Conservation (phyloP, 2,888 invertebrate species). For the Coleophora flavipennella region DNA sequence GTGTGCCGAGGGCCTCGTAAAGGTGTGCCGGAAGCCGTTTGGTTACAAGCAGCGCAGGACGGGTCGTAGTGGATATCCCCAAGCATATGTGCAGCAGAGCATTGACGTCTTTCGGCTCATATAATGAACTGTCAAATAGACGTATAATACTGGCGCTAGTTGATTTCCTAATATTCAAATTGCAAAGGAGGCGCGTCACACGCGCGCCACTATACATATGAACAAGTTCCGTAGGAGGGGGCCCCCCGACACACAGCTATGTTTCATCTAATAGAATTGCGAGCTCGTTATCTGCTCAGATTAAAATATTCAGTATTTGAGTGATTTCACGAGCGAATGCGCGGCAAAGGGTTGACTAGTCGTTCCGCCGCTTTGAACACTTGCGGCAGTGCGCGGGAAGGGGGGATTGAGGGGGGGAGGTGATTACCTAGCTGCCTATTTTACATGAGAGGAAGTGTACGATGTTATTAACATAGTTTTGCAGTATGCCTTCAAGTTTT, state of each 20-base stretch:
- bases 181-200: no score
- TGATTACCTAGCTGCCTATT: slow-evolving; percentile 43
- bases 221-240: background rate
- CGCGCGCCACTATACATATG: no score
- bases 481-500: slow-evolving; percentile 11
- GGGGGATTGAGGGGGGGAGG: slow-evolving; percentile 34
- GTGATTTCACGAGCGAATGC: slow-evolving; percentile 72
- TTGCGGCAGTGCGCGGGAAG: slow-evolving; percentile 44
- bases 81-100: no score
- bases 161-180: no score
- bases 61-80: no score
- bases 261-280: slow-evolving; percentile 72
- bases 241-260: slow-evolving; percentile 48
- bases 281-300: slow-evolving; percentile 73
- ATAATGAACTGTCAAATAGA: no score
- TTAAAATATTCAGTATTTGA: slow-evolving; percentile 74
- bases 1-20: no score
- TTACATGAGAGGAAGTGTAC: slow-evolving; percentile 48
- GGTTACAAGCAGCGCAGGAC: no score
- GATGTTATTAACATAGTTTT: slow-evolving; percentile 29
- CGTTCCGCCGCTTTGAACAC: slow-evolving; percentile 68
- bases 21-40: no score
- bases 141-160: no score
- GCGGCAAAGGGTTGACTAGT: slow-evolving; percentile 72
- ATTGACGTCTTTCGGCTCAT: no score